These are phyloP conservation scores for Halictus rubicundus DNA, from an alignment of 1,140 invertebrate genomes.

Conservation along the genomic window DNA sequence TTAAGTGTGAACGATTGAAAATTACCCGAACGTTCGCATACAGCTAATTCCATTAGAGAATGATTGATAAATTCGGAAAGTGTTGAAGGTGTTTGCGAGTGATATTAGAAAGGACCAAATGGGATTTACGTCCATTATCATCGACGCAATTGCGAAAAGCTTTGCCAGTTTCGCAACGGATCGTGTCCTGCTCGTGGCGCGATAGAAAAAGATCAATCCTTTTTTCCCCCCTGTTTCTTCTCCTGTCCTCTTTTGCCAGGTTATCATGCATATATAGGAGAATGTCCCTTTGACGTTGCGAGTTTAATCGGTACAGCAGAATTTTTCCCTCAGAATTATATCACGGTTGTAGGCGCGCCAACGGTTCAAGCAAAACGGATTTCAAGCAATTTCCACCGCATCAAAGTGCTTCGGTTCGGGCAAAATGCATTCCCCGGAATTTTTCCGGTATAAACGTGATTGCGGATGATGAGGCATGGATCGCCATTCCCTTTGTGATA, in stretches of 20 bases:
- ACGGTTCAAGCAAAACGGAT: constrained; percentile 44
- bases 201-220: background rate
- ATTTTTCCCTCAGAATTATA: constrained; percentile 36
- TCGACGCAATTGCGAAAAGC: background rate
- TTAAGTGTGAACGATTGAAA: too few species aligned
- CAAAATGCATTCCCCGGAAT: constrained; percentile 41
- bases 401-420: constrained; percentile 47
- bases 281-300: constrained; percentile 38
- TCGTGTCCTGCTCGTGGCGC: background rate
- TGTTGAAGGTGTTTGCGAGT: background rate
- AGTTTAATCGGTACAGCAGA: constrained; percentile 41
- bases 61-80: background rate
- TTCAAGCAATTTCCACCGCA: constrained; percentile 48
- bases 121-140: background rate
- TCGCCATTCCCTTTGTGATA: constrained; percentile 39
- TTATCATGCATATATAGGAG: background rate
- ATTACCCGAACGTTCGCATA: too few species aligned
- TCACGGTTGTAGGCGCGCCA: constrained; percentile 15
- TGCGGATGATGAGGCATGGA: constrained; percentile 20
- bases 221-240: background rate
- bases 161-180: background rate
- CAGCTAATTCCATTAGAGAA: too few species aligned
- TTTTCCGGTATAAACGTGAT: constrained; percentile 44
- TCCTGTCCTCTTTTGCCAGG: background rate
- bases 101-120: background rate